Evolutionary conservation across 2,113 vertebrate species (phyloP), one percentile per base, ranked within the genome.

Genomic region (Antigone vipio): DNA sequence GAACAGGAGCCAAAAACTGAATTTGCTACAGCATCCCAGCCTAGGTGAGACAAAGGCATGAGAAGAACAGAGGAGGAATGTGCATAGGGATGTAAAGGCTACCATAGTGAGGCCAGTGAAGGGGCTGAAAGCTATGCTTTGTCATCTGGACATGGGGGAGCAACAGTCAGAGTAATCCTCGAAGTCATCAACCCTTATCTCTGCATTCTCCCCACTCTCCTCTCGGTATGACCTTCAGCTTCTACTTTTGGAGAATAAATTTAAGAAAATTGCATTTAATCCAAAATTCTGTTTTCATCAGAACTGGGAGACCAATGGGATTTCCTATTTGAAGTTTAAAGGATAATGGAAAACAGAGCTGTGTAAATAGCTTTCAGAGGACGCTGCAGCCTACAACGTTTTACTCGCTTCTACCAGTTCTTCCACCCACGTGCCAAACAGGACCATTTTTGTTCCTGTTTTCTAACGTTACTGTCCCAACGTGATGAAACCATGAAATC

Each of bases 261-360:
- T n/a, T 38, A 71, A 63, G 56, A 85, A 78, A 89, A 75, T 3
- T 63, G n/a, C 34, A 35, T 75, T 90, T 94, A 40, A 38, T 88
- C 58, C 73, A 82, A 72, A 79, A 47, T 35, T 71, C 40, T 67
- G 23, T 49, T 94, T 82, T 64, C 30, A 60, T 72, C 49, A 87
- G 34, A 91, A 68, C 19, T 42, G 14, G 68, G 40, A 91, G 76
- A 77, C 82, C 64, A 83, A 73, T 16, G 82, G 40, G 62, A 90
- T 83, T 94, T 97, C 16, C 49, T 85, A 35, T 50, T 30, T 86
- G 59, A 91, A 94, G 52, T 95, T 89, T 40, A 85, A 93, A 95
- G 74, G 60, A 89, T 91, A 93, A 94, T 89, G 27, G 74, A 60
- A 94, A 84, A 27, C 92, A 95, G 85, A 88, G 27, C 45, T 47